These are phyloP conservation scores for Sarcophaga rosellei DNA, from an alignment of 2,888 invertebrate species.

Conservation along the genomic window DNA sequence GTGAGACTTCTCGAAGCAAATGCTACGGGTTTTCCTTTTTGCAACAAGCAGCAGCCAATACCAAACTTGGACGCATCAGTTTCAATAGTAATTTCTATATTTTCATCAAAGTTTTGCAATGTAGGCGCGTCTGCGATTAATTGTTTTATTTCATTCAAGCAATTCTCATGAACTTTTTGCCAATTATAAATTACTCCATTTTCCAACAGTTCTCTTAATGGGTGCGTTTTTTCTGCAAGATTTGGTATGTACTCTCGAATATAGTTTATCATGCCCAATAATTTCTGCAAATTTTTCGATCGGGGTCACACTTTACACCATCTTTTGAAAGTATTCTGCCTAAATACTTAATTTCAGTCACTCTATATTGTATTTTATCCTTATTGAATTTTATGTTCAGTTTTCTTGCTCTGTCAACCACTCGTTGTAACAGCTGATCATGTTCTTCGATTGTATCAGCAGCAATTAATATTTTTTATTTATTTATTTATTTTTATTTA, in stretches of 20 bases:
- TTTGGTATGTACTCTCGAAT: slow-evolving; percentile 69
- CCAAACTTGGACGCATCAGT: slow-evolving; percentile 72
- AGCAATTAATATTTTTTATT: slow-evolving; percentile 21
- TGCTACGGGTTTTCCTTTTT: slow-evolving; percentile 74
- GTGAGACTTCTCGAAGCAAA: slow-evolving; percentile 73
- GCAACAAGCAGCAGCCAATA: slow-evolving; percentile 71
- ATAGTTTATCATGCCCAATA: slow-evolving; percentile 68
- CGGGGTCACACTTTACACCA: too few relatives aligned
- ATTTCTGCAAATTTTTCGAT: background rate
- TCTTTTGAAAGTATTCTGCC: slow-evolving; percentile 70
- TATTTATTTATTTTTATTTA: too few relatives aligned
- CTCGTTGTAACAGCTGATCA: slow-evolving; percentile 18
- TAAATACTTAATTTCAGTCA: slow-evolving; percentile 71
- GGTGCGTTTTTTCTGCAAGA: slow-evolving; percentile 62
- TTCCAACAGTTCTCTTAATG: slow-evolving; percentile 60
- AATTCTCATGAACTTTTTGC: slow-evolving; percentile 52
- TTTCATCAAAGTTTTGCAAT: slow-evolving; percentile 46
- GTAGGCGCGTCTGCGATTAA: slow-evolving; percentile 59
- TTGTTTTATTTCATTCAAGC: slow-evolving; percentile 52
- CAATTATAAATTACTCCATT: slow-evolving; percentile 53
- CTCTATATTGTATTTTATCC: slow-evolving; percentile 73
- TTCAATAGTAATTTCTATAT: slow-evolving; percentile 72
- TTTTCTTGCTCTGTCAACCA: background rate
- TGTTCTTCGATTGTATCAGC: slow-evolving; percentile 18
- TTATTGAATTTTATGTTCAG: slow-evolving; percentile 71